Conservation (phyloP, 2,113 vertebrate genomes). For the Marmota monax region DNA sequence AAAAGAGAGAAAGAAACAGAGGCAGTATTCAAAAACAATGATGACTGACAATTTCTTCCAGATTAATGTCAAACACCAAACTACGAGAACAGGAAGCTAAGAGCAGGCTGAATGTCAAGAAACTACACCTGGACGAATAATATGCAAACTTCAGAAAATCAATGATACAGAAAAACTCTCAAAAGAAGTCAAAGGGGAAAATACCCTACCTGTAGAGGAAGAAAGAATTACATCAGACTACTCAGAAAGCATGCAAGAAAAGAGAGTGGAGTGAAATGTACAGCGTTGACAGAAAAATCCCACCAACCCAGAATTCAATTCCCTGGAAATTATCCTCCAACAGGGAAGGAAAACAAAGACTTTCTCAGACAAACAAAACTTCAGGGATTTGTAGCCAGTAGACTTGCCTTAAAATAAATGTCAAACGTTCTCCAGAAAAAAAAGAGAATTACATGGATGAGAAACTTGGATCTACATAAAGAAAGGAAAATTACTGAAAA, state of each 20-base stretch:
- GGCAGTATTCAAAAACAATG: neutral
- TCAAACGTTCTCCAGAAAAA: neutral
- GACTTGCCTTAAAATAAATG: neutral
- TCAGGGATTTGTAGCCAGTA: neutral
- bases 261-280: neutral
- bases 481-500: neutral
- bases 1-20: neutral
- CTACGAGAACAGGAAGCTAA: neutral
- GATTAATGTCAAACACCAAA: neutral
- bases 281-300: neutral
- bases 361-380: neutral
- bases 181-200: neutral
- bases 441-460: neutral
- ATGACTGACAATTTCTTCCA: neutral
- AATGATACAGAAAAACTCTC: neutral
- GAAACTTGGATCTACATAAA: neutral
- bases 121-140: neutral
- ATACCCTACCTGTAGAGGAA: neutral
- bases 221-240: neutral
- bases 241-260: too few species aligned
- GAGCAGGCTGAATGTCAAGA: neutral
- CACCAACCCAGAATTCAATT: neutral
- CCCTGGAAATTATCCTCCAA: neutral
- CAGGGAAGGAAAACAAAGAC: neutral
- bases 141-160: neutral